Conservation (phyloP, 2,888 invertebrate species). For the Cantharis rufa region DNA sequence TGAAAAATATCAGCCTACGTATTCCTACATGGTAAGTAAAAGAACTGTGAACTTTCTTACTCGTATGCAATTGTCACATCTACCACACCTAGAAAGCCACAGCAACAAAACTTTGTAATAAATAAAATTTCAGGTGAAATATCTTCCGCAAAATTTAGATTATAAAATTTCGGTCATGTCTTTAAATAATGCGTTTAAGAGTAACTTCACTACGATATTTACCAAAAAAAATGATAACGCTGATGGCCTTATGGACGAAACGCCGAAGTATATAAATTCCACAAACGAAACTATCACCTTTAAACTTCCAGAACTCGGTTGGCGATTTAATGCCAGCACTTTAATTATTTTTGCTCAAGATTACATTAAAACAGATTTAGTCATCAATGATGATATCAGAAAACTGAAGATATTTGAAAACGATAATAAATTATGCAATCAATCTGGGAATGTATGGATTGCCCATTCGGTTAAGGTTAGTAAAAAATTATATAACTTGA, state of each 20-base stretch:
- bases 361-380: constrained; percentile 36
- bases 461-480: constrained; percentile 42
- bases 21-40: constrained; percentile 30
- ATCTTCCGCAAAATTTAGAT: constrained; percentile 44
- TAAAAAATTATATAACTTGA: not conserved
- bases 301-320: constrained; percentile 43
- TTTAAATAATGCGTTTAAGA: constrained; percentile 42
- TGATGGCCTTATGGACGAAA: constrained; percentile 46
- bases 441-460: constrained; percentile 48
- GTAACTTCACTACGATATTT: constrained; percentile 34
- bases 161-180: constrained; percentile 47
- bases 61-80: too few species aligned
- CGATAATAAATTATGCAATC: constrained; percentile 43
- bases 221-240: constrained; percentile 43
- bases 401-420: constrained; percentile 30
- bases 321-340: constrained; percentile 41
- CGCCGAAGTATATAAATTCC: constrained; percentile 41
- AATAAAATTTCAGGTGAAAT: constrained; percentile 43
- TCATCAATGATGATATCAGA: constrained; percentile 34
- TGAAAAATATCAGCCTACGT: constrained; percentile 35
- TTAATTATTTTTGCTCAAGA: constrained; percentile 49
- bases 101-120: too few species aligned
- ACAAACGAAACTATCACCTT: constrained; percentile 41
- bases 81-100: too few species aligned
- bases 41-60: too few species aligned